A percentile compares a stretch with the other conserved stretches of the same genome.
Evolutionary conservation across 2,797 vertebrate genomes (phyloP).

Genomic region (Betta splendens): DNA sequence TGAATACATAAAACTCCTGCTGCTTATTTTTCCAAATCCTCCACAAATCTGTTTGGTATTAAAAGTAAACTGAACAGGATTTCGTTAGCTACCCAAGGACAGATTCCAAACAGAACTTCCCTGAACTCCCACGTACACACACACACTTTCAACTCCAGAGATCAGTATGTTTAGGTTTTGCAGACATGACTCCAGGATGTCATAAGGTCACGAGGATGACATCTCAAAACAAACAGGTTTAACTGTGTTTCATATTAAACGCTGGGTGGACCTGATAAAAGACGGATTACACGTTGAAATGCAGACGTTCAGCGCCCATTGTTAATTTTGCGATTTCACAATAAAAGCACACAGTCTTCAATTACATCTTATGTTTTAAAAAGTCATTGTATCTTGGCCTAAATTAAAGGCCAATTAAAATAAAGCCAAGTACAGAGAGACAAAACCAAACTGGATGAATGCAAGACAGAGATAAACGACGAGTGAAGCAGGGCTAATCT

Average conservation of each 20-base stretch:
- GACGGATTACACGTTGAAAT: constrained; percentile 1
- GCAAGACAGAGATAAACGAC: no score
- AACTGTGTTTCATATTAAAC: not conserved
- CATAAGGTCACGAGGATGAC: not conserved
- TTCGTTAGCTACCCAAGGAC: constrained; percentile 25
- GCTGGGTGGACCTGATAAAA: not conserved
- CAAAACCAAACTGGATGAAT: no score
- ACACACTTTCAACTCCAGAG: constrained; percentile 10
- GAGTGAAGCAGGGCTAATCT: no score
- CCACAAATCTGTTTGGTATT: constrained; percentile 62
- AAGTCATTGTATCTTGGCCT: no score
- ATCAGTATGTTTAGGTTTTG: constrained; percentile 16
- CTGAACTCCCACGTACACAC: constrained; percentile 23
- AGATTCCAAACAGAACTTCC: constrained; percentile 34
- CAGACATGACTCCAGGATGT: constrained; percentile 6
- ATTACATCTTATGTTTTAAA: no score
- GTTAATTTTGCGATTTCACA: no score
- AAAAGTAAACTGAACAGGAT: constrained; percentile 64
- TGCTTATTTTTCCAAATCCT: constrained; percentile 45
- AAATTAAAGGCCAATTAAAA: no score
- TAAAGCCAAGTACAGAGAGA: no score
- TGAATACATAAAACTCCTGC: constrained; percentile 40
- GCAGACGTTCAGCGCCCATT: no score
- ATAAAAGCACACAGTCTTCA: no score
- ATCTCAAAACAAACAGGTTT: not conserved